Evolutionary conservation across 2,113 vertebrate genomes (phyloP), one percentile per base, ranked within the genome.

Genomic region (Thalassarche chlororhynchos): DNA sequence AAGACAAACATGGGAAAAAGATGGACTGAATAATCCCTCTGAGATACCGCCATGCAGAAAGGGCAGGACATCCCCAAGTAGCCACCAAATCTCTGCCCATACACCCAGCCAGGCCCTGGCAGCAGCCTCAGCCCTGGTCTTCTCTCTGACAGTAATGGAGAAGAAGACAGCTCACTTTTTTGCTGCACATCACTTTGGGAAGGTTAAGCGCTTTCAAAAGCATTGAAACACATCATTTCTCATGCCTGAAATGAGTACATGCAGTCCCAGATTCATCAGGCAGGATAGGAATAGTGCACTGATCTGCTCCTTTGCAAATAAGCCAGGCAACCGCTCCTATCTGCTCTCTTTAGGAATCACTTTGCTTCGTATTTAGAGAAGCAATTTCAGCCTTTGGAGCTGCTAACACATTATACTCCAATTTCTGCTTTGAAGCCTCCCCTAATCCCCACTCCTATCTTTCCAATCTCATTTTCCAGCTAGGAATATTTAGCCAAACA

Each of bases 391-490:
- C 65, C 93, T 28, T 54, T 4, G 25, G 89, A 96, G 82, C 44
- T 3, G 31, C 86, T 90, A 90, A 91, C 74, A 14, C 12, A 49
- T 95, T 90, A 75, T 68, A 79, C 95, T 95, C 91, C 95, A 38
- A 34, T 93, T 85, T 93, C 88, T 62, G 44, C 81, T 96, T 49
- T 61, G 70, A 89, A 95, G 93, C 70, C 65, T 76, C 20, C 62
- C 79, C 85, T 96, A 93, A 95, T 97, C 96, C 90, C n/a, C 54
- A 9, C 31, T 28, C 74, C 47, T 55, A 80, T 75, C 85, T 57
- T 64, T 85, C 87, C 94, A 87, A 80, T 90, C 94, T 97, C 93
- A 65, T 96, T 95, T 97, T 96, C 95, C 94, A 92, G 60, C 32
- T 21, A 61, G 85, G 65, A 94, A 72, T 46, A 68, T 64, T 79